Conservation (phyloP, 2,113 vertebrate genomes). For the Gavia stellata region DNA sequence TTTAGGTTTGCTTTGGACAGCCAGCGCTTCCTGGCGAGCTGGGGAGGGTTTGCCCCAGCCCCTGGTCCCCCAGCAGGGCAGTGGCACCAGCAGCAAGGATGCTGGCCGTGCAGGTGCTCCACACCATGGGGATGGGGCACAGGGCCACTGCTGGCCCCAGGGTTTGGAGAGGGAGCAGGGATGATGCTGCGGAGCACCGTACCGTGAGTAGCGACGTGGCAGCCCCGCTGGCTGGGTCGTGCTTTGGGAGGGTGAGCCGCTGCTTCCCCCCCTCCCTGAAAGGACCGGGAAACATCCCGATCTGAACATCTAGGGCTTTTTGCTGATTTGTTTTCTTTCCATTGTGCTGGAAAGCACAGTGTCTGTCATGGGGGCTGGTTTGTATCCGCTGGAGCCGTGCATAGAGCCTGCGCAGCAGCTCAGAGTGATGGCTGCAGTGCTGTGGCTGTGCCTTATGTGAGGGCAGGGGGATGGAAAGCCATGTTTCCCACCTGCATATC, state of each 20-base stretch:
- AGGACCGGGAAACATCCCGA: not conserved
- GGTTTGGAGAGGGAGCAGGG: not conserved
- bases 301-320: not conserved
- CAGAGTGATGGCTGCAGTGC: not conserved
- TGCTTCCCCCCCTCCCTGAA: not conserved
- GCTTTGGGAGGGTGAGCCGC: not conserved
- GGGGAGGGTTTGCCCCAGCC: not conserved
- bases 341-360: not conserved
- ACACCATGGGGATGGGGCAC: fast-evolving
- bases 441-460: not conserved
- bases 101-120: not conserved
- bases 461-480: not conserved
- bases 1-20: not conserved
- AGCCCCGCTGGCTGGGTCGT: not conserved
- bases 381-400: fast-evolving
- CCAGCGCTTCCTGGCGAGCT: not conserved
- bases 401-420: not conserved
- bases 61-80: not conserved
- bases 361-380: not conserved
- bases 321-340: not conserved
- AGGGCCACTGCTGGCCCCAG: not conserved
- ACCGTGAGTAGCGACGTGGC: fast-evolving
- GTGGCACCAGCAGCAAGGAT: not conserved
- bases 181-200: not conserved
- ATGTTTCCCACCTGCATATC: not conserved